Conservation (phyloP, 2,888 invertebrate genomes). For the Sipha maydis region DNA sequence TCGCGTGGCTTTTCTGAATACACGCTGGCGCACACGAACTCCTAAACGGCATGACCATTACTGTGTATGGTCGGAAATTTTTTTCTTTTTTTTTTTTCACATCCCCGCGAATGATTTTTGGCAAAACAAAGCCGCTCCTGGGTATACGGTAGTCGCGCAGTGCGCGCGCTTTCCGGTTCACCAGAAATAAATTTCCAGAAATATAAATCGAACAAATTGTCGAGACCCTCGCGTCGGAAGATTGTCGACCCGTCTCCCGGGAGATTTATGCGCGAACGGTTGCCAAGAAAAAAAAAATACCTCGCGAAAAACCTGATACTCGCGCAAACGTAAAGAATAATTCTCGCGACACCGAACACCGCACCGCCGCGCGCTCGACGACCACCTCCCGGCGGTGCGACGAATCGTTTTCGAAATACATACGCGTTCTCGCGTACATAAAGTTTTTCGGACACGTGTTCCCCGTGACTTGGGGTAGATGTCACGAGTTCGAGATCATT, state of each 20-base stretch:
- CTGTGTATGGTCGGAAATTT: neutral
- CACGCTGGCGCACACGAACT: no score
- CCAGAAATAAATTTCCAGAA: constrained; percentile 32
- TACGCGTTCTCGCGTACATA: no score
- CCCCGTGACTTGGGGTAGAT: neutral
- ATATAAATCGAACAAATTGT: constrained; percentile 47
- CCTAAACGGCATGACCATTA: neutral
- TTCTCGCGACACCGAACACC: neutral
- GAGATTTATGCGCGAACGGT: constrained; percentile 47
- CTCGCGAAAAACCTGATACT: no score
- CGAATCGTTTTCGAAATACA: no score
- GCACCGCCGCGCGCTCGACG: no score
- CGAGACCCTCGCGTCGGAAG: neutral
- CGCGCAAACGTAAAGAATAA: neutral
- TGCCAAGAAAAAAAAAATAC: constrained; percentile 20
- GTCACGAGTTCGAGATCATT: neutral
- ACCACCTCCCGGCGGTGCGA: no score
- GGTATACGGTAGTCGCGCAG: neutral
- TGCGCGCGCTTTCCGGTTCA: constrained; percentile 1
- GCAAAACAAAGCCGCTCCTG: constrained; percentile 1
- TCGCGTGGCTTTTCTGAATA: no score
- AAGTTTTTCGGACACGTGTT: no score
- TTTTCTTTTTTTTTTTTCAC: neutral
- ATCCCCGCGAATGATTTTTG: constrained; percentile 23
- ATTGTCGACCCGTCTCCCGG: neutral